Evolutionary conservation across 2,797 vertebrate genomes (phyloP).

Genomic region (Pseudocheirus occidentalis): DNA sequence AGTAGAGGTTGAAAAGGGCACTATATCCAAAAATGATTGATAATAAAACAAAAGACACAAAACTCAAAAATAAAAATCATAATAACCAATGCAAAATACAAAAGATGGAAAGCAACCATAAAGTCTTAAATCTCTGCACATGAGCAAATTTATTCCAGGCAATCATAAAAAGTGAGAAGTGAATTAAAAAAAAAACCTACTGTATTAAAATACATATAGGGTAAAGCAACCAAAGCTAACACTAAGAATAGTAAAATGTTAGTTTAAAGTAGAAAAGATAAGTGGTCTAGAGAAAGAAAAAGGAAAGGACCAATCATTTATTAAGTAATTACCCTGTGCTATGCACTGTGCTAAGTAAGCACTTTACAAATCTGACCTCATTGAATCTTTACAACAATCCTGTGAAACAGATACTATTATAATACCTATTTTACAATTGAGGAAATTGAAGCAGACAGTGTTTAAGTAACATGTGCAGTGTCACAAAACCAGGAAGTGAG

Average conservation of each 20-base stretch:
- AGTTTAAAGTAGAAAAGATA: conserved; percentile 44
- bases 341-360: neutral
- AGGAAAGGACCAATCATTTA: neutral
- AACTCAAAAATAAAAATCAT: too few relatives aligned
- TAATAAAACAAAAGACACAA: neutral
- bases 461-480: neutral
- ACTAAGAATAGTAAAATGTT: conserved; percentile 26
- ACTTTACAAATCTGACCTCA: neutral
- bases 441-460: neutral
- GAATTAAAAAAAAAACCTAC: neutral
- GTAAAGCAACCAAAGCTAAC: neutral
- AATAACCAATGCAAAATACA: conserved; percentile 27
- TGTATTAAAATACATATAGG: neutral
- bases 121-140: neutral
- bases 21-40: neutral
- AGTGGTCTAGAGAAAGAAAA: neutral
- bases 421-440: neutral
- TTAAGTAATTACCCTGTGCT: neutral
- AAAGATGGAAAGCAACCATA: neutral
- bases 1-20: neutral
- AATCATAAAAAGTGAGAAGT: neutral
- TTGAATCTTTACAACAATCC: neutral
- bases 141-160: neutral
- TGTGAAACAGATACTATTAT: neutral
- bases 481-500: neutral